Evolutionary conservation across 2,797 vertebrate species (phyloP).

Genomic region (Brachymystax lenok): DNA sequence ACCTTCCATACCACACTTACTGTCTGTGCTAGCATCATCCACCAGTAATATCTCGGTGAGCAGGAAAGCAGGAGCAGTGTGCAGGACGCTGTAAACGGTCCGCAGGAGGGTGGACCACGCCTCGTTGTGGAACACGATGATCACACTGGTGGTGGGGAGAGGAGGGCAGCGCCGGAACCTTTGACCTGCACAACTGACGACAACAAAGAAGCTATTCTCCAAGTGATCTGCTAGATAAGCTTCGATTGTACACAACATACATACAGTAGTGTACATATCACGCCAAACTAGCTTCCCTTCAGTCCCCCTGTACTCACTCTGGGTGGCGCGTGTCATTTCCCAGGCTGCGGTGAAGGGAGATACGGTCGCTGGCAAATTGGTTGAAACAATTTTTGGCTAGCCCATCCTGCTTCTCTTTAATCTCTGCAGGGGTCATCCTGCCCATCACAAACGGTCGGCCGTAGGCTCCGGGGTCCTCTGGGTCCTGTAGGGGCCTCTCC

Average conservation of each 20-base stretch:
- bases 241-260: background rate
- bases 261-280: background rate
- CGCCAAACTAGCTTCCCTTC: background rate
- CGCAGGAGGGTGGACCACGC: conserved; percentile 83
- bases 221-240: conserved; percentile 14
- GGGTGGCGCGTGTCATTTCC: conserved; percentile 79
- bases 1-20: conserved; percentile 51
- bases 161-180: conserved; percentile 79
- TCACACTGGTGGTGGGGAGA: conserved; percentile 81
- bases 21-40: conserved; percentile 85
- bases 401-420: conserved; percentile 71
- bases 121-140: conserved; percentile 88
- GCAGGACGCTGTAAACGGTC: conserved; percentile 82
- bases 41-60: conserved; percentile 83
- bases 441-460: conserved; percentile 76
- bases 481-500: conserved; percentile 77
- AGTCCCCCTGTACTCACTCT: conserved; percentile 72
- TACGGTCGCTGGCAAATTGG: conserved; percentile 83
- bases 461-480: conserved; percentile 71
- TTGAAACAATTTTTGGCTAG: conserved; percentile 82
- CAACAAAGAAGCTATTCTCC: conserved; percentile 60
- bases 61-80: conserved; percentile 77
- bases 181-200: conserved; percentile 76
- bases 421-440: conserved; percentile 65
- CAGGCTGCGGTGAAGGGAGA: conserved; percentile 83